phyloP scores from a whole-genome alignment of 2,888 invertebrate genomes.

The Orchesella flavescens region DNA sequence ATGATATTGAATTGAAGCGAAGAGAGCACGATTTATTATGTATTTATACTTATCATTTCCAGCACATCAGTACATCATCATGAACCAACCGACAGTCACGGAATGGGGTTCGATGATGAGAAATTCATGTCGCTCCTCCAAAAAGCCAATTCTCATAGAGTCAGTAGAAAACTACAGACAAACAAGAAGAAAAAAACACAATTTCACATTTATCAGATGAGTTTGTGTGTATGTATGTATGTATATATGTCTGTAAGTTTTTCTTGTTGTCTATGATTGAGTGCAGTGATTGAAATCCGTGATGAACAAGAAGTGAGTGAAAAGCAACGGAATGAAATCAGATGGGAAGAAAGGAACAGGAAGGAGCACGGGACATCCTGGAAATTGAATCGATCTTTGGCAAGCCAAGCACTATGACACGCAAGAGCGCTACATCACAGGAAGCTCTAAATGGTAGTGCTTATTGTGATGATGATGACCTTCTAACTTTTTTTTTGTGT shows the following conservation, averaged over 20 bases:
- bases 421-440: not conserved
- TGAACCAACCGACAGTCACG: constrained; percentile 46
- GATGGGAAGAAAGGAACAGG: not conserved
- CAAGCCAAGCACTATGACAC: not conserved
- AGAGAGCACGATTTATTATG: constrained; percentile 29
- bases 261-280: constrained; percentile 1
- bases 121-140: constrained; percentile 22
- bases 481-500: too few species aligned
- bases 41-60: constrained; percentile 48
- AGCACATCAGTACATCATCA: constrained; percentile 35
- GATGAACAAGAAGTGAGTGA: not conserved
- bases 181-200: not conserved
- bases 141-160: not conserved
- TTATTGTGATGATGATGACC: too few species aligned
- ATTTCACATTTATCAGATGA: not conserved
- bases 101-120: constrained; percentile 34
- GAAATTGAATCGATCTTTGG: constrained; percentile 15
- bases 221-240: not conserved
- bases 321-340: constrained; percentile 6
- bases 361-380: constrained; percentile 16
- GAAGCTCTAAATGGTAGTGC: not conserved
- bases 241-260: not conserved
- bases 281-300: constrained; percentile 12
- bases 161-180: not conserved
- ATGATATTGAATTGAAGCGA: constrained; percentile 19